A percentile compares a stretch with the other conserved stretches of the same genome.
These are phyloP conservation scores for Montipora capricornis DNA, from an alignment of 64 coral and sea anemone genomes.

Conservation along the genomic window DNA sequence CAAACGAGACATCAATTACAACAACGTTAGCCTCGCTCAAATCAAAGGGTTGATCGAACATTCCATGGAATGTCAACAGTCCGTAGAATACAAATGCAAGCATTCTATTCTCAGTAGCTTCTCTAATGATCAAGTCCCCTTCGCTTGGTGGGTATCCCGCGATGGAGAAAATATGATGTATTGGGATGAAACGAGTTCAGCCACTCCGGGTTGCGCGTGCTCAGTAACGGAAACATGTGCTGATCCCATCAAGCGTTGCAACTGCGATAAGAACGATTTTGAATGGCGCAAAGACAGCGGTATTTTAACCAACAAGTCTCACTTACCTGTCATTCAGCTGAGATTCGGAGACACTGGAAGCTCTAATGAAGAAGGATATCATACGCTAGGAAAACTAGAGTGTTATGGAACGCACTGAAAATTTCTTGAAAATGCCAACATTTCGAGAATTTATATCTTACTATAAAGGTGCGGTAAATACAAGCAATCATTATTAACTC, in stretches of 20 bases:
- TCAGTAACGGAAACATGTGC: constrained; percentile 26
- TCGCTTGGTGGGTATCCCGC: constrained; percentile 59
- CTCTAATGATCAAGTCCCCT: neutral
- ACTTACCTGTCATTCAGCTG: constrained; percentile 56
- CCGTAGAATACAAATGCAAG: constrained; percentile 49
- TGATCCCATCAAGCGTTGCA: neutral
- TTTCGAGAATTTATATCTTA: neutral
- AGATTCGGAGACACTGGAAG: neutral
- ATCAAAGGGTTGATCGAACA: neutral
- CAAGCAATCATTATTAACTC: too few relatives aligned
- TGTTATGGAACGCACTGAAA: neutral
- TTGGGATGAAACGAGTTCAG: constrained; percentile 41
- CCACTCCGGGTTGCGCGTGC: constrained; percentile 39
- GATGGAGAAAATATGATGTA: constrained; percentile 49
- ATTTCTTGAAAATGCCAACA: neutral
- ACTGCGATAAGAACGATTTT: constrained; percentile 54
- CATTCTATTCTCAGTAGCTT: neutral
- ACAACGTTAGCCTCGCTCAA: neutral
- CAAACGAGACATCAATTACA: constrained; percentile 19
- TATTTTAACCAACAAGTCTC: constrained; percentile 44
- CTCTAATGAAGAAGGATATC: neutral
- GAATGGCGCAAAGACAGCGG: constrained; percentile 64
- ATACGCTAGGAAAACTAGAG: neutral
- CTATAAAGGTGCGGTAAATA: neutral
- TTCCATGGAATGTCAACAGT: constrained; percentile 41